Base-by-base conservation (phyloP, 2,113 vertebrate species). In the Oncorhynchus nerka region DNA sequence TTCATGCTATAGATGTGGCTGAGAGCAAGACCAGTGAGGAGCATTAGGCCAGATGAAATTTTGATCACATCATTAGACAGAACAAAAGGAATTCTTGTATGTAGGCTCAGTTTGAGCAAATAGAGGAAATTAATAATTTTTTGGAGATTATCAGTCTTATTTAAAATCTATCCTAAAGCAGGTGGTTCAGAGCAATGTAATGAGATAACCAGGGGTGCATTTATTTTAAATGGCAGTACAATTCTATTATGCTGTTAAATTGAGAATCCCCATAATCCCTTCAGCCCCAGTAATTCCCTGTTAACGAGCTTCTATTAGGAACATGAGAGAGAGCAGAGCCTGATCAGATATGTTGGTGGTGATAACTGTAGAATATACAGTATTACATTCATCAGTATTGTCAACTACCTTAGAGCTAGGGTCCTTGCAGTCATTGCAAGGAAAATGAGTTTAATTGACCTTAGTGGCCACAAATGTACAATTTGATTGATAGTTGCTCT, bases 361-460 rank as follows among this genome's bases (percentile, higher is more conserved):
- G 71, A 86, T 89, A 77, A 86, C 68, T 85, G 78, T 82, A 81
- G 67, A 75, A 75, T 19, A 51, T 76, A 49, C 48, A 66, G 76
- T 34, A 61, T 66, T 65, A 15, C 3, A 65, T 34, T 76, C 69
- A 85, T 72, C 34, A 84, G 74, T 73, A 61, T 34, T 55, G 20
- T 73, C 15, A 55, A 55, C 51, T 55, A 19, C 7, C 68, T 79
- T 68, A 65, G 79, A 72, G 77, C 70, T 32, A 79, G 34, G 24
- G 75, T 26, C 73, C 68, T 64, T 68, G 71, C 30, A 22, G 7
- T 3, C 70, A 62, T 74, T 68, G 30, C 67, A 45, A 83, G 68
- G 73, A 79, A 81, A 81, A 77, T 62, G 16, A 76, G 66, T 67
- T 77, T 66, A 45, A 67, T 28, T 6, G 73, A 45, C 30, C 72